phyloP scores from a whole-genome alignment of 2,797 vertebrate genomes.

The Alfaro cultratus region DNA sequence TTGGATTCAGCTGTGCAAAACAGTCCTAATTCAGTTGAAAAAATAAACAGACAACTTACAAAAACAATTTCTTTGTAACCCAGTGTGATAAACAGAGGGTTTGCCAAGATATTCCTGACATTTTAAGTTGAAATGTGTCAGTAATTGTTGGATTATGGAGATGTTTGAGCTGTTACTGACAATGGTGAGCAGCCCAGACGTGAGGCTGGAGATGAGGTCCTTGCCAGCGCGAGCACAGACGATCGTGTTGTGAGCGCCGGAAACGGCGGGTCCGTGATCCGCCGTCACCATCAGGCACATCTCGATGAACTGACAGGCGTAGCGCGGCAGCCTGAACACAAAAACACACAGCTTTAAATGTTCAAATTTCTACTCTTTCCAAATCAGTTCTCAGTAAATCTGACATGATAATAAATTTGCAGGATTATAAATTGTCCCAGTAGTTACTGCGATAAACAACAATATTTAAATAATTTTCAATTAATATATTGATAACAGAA shows the following conservation, averaged over 20 bases:
- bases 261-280: constrained; percentile 95
- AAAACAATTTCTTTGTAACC: neutral
- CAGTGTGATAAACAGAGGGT: neutral
- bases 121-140: neutral
- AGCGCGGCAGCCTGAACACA: constrained; percentile 88
- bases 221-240: constrained; percentile 97
- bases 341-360: neutral
- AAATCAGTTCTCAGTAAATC: neutral
- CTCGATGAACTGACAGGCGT: constrained; percentile 97
- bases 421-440: no score
- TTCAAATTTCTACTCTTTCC: neutral
- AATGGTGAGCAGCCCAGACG: constrained; percentile 96
- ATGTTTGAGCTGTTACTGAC: constrained; percentile 76
- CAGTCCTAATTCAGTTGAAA: no score
- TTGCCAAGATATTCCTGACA: neutral
- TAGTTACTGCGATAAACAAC: no score
- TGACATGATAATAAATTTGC: no score
- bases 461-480: no score
- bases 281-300: constrained; percentile 99
- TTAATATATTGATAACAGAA: no score
- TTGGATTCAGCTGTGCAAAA: no score
- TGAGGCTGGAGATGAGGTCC: constrained; percentile 96
- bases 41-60: no score
- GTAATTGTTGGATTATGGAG: neutral
- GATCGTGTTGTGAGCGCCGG: constrained; percentile 97